phyloP scores from a whole-genome alignment of 2,113 vertebrate genomes.

The Ivindomyrus marchei region DNA sequence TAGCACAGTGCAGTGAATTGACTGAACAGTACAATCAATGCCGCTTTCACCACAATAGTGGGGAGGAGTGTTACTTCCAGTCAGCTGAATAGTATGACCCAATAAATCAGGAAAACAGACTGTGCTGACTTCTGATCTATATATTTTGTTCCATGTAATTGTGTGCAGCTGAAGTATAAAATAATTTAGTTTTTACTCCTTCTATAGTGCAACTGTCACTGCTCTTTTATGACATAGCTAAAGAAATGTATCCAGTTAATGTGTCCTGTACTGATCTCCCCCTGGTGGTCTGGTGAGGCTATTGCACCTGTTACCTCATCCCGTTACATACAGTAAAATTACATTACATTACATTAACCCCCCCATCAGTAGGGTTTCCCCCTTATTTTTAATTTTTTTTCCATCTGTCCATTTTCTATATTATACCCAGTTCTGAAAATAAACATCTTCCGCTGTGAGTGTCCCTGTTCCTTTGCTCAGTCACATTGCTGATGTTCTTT shows the following conservation, averaged over 20 bases:
- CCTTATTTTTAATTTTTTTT: not conserved
- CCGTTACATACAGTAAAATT: not conserved
- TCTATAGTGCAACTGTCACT: not conserved
- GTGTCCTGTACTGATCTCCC: not conserved
- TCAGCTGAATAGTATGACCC: no score
- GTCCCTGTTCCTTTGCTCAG: not conserved
- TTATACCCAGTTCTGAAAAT: not conserved
- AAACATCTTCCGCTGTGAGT: not conserved
- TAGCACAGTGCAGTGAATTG: not conserved
- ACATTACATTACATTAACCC: not conserved
- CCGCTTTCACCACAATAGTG: not conserved
- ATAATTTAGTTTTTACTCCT: not conserved
- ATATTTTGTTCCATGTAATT: not conserved
- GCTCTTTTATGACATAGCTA: not conserved
- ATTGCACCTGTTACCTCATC: not conserved
- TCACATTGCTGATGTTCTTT: not conserved
- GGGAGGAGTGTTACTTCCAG: not conserved
- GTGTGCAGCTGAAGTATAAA: not conserved
- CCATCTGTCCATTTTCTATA: not conserved
- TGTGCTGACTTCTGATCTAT: not conserved
- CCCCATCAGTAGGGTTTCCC: not conserved
- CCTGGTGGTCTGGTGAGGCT: conserved; percentile 20
- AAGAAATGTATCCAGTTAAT: not conserved
- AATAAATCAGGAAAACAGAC: not conserved
- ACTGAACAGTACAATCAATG: not conserved